Percentiles rank a stretch among this genome's conserved stretches.
phyloP scores from a whole-genome alignment of 2,113 vertebrate genomes.

The Australoheros scitulus region DNA sequence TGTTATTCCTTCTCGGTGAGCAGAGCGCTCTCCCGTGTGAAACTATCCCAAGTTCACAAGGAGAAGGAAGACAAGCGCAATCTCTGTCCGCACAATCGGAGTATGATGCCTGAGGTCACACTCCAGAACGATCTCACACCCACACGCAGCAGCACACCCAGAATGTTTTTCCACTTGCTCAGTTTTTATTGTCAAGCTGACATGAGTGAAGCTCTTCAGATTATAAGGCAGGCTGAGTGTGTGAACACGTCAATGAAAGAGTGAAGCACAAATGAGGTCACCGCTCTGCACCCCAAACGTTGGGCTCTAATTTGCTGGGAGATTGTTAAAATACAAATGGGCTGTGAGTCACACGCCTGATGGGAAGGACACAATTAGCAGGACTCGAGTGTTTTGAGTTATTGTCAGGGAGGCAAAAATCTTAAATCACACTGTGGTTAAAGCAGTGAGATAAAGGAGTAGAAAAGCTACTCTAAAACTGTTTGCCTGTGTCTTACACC shows the following conservation, averaged over 20 bases:
- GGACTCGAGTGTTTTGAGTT: slow-evolving; percentile 44
- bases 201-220: slow-evolving; percentile 34
- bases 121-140: slow-evolving; percentile 63
- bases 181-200: slow-evolving; percentile 48
- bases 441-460: background rate
- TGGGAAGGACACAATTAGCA: slow-evolving; percentile 67
- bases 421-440: slow-evolving; percentile 39
- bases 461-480: background rate
- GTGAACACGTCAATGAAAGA: slow-evolving; percentile 68
- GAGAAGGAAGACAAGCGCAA: slow-evolving; percentile 23
- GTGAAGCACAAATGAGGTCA: slow-evolving; percentile 56
- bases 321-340: slow-evolving; percentile 58
- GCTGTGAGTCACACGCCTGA: slow-evolving; percentile 63
- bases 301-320: slow-evolving; percentile 61
- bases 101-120: slow-evolving; percentile 59
- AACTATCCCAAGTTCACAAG: slow-evolving; percentile 40
- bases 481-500: background rate
- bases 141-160: slow-evolving; percentile 61
- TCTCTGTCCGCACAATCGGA: slow-evolving; percentile 31
- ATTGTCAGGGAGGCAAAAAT: slow-evolving; percentile 30
- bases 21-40: slow-evolving; percentile 41
- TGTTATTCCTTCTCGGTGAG: slow-evolving; percentile 17
- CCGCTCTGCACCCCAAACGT: slow-evolving; percentile 25
- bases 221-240: slow-evolving; percentile 54
- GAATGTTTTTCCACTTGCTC: slow-evolving; percentile 49